phyloP scores from a whole-genome alignment of 2,888 invertebrate genomes.

The Acanthacorydalis orientalis region DNA sequence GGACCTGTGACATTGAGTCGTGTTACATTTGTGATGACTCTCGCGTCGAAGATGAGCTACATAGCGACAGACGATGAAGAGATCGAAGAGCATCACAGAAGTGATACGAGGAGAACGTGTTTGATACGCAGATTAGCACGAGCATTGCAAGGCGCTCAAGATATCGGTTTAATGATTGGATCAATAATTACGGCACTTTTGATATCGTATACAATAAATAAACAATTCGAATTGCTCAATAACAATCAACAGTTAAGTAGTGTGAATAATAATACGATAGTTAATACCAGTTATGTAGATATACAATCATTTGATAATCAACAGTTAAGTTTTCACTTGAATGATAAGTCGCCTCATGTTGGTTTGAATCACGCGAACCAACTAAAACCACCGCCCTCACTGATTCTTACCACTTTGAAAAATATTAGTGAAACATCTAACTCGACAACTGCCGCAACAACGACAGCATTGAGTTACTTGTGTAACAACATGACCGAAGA shows the following conservation, averaged over 20 bases:
- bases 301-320: not conserved
- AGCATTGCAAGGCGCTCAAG: slow-evolving; percentile 36
- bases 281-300: not conserved
- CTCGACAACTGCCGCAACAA: not conserved
- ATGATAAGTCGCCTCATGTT: too few relatives aligned
- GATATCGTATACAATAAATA: slow-evolving; percentile 21
- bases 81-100: slow-evolving; percentile 15
- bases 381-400: too few relatives aligned
- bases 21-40: slow-evolving; percentile 26
- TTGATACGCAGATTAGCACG: slow-evolving; percentile 31
- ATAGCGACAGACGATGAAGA: slow-evolving; percentile 28
- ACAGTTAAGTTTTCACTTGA: not conserved
- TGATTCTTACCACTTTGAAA: too few relatives aligned
- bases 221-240: not conserved
- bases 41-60: slow-evolving; percentile 26
- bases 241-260: not conserved
- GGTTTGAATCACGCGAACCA: too few relatives aligned
- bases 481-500: not conserved
- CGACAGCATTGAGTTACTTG: not conserved
- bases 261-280: not conserved
- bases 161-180: slow-evolving; percentile 37
- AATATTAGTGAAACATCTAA: not conserved
- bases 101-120: slow-evolving; percentile 18
- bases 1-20: slow-evolving; percentile 23
- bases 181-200: slow-evolving; percentile 31